Base-by-base conservation (phyloP, 2,797 vertebrate genomes). In the Malurus splendens region DNA sequence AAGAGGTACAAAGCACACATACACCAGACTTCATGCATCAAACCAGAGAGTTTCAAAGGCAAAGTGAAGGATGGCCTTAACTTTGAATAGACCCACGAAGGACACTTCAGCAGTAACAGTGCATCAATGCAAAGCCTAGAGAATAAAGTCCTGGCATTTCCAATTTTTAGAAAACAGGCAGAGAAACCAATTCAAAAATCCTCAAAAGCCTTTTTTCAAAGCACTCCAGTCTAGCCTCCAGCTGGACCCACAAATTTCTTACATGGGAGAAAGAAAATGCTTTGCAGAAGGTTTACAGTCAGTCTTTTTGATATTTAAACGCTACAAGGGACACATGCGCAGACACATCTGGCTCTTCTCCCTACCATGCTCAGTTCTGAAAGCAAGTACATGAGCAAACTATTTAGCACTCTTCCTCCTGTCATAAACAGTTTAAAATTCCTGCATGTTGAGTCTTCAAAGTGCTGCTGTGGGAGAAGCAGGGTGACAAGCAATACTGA, bases 381-480 rank as follows among this genome's bases (percentile, higher is more conserved):
- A 89, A 92, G 61, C 65, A 50, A 94, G 66, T 45, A 83, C 73
- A 92, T 27, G 32, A 87, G 86, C 67, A 84, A 94, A 92, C 90
- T 92, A 85, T 82, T 90, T 81, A 91, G 76, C 82, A 87, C 82
- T 85, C 75, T 78, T 76, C 70, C 85, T 83, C 56, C 79, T 91
- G 90, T 75, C 81, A 92, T 75, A 92, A 92, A 89, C 78, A 91
- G 87, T 92, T 95, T 89, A 81, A 89, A 93, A 90, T 92, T 89
- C 78, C 78, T 85, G 70, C 52, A 74, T 75, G 88, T 57, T 77
- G 88, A 95, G 76, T 60, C 78, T 87, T 91, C 61, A 75, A 92
- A 90, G 76, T 30, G 64, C 60, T 88, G 74, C 86, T 90, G 87
- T 90, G 62, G 80, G 67, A 90, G 81, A 94, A 90, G 76, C 77